Evolutionary conservation across 2,113 vertebrate species (phyloP), one percentile per base, ranked within the genome.

Genomic region (Nothocercus nigrocapillus): DNA sequence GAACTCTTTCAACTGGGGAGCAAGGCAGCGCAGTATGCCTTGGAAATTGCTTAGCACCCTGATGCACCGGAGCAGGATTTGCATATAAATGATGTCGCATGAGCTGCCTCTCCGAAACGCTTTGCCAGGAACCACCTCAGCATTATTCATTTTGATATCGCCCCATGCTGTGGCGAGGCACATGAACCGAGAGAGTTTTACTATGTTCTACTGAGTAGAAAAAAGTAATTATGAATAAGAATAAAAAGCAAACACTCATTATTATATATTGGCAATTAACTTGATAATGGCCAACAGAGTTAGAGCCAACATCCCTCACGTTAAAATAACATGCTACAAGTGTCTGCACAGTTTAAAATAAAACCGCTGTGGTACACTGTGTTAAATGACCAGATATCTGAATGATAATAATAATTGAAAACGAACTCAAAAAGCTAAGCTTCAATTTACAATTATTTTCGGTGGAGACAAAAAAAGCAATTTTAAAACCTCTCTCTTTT

Each of bases 21-120:
- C 70, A 93, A 96, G 83, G 63, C 81, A 82, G 56, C 78, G 62
- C 54, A 79, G 19, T 58, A 58, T 79, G 85, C 74, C 69, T 95
- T 85, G 42, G 82, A 96, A 97, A 96, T 10, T 61, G 40, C 76
- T 64, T 84, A 85, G 66, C 36, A 86, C 86, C 91, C 81, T 85
- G 18, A 94, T 96, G 94, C 96, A 94, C 59, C 61, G 89, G 90
- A 95, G 70, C 66, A 91, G 90, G 89, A 97, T 97, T 97, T 98
- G 95, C 96, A 96, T 96, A 96, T 85, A 97, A 97, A 97, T 28
- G 64, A 74, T 88, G 64, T 75, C 94, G 88, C 75, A 84, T 40
- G 83, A 95, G 80, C 82, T 74, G 82, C 80, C 82, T 91, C 69
- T 86, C 94, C 30, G 42, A 74, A 96, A 88, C 79, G 67, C 93